Evolutionary conservation across 2,888 invertebrate genomes (phyloP).

Genomic region (Crematogaster levior): DNA sequence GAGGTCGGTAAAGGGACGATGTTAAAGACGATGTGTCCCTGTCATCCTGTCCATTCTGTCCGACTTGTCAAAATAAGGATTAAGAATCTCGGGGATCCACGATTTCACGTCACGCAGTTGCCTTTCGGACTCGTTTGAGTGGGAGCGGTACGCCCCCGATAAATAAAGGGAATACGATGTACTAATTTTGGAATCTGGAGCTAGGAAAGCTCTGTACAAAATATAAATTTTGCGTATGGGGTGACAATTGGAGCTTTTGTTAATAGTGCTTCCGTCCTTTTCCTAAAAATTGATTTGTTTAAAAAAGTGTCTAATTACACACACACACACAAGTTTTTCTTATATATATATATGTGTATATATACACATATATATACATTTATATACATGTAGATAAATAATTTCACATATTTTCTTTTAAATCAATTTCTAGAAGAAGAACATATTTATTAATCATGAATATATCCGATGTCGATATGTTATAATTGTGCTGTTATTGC

Average conservation of each 20-base stretch:
- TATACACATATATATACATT: too few species aligned
- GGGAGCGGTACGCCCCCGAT: background rate
- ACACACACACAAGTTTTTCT: too few species aligned
- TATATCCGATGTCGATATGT: background rate
- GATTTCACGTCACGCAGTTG: conserved; percentile 61
- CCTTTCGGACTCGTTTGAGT: conserved; percentile 19
- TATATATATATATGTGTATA: too few species aligned
- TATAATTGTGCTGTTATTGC: background rate
- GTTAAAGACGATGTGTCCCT: conserved; percentile 64
- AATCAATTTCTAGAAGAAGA: background rate
- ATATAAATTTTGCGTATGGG: background rate
- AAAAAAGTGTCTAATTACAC: too few species aligned
- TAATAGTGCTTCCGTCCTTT: background rate
- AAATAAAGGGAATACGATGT: conserved; percentile 12
- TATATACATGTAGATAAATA: too few species aligned
- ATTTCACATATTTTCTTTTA: background rate
- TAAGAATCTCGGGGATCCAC: conserved; percentile 76
- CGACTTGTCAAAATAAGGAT: conserved; percentile 82
- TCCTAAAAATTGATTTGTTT: background rate
- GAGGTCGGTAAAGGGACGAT: conserved; percentile 62
- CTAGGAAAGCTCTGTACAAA: background rate
- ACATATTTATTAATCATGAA: background rate
- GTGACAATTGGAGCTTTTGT: background rate
- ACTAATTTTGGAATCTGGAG: background rate
- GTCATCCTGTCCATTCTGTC: conserved; percentile 78